phyloP scores from a whole-genome alignment of 2,113 vertebrate genomes.

The Entomyzon cyanotis region DNA sequence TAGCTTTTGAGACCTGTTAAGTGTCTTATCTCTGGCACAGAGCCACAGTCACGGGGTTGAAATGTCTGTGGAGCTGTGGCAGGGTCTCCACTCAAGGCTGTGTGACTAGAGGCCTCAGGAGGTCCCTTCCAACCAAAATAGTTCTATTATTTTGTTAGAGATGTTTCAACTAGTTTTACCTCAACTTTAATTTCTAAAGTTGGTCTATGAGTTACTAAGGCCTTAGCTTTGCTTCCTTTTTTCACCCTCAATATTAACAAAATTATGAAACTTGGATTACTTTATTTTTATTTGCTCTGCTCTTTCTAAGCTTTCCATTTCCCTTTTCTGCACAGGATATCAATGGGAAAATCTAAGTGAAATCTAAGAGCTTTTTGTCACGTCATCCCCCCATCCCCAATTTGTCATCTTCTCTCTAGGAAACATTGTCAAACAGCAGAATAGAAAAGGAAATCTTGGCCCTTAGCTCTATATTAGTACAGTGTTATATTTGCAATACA shows the following conservation, averaged over 20 bases:
- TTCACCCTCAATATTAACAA: neutral
- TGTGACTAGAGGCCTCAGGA: neutral
- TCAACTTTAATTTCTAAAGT: neutral
- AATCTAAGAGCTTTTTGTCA: neutral
- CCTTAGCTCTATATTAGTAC: neutral
- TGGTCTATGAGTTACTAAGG: neutral
- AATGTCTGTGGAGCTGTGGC: neutral
- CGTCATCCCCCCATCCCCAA: accelerated
- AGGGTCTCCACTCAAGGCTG: accelerated
- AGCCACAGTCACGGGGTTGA: neutral
- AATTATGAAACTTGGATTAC: neutral
- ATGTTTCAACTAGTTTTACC: neutral
- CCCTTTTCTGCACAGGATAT: neutral
- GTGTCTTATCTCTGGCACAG: neutral
- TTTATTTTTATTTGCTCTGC: neutral
- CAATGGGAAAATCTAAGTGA: neutral
- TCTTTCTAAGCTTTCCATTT: neutral
- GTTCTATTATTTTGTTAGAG: neutral
- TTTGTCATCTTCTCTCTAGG: neutral
- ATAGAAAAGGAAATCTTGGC: neutral
- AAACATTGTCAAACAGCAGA: neutral
- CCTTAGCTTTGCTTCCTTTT: neutral
- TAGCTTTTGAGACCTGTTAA: neutral
- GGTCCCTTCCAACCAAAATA: neutral
- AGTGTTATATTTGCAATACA: neutral